These are phyloP conservation scores for Labrus mixtus DNA, from an alignment of 2,113 vertebrate species.

Conservation along the genomic window DNA sequence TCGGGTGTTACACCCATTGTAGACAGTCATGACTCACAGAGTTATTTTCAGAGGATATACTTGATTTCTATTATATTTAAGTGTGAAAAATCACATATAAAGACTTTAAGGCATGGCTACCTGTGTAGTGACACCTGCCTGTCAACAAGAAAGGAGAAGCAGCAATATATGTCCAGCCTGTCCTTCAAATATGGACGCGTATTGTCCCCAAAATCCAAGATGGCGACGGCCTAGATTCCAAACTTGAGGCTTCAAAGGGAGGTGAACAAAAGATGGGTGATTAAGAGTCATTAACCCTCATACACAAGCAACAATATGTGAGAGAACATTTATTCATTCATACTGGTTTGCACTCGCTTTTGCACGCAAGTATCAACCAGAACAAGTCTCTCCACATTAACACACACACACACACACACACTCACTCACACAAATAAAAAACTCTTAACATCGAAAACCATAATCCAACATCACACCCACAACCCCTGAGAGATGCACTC, in stretches of 20 bases:
- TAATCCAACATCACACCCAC: constrained; percentile 4
- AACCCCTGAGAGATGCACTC: constrained; percentile 7
- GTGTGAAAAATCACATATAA: no score
- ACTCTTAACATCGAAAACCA: constrained; percentile 3
- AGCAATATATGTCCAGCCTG: not conserved
- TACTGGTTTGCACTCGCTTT: not conserved
- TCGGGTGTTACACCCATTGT: no score
- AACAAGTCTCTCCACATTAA: constrained; percentile 14
- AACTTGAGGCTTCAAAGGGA: not conserved
- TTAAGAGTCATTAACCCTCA: not conserved
- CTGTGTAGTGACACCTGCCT: no score
- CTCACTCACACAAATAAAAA: not conserved
- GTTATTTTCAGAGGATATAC: no score
- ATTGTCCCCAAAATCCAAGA: not conserved
- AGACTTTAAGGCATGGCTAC: no score
- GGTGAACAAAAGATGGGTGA: not conserved
- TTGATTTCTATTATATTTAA: no score
- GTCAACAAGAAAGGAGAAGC: no score
- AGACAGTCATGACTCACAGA: no score
- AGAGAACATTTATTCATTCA: not conserved
- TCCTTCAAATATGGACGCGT: not conserved
- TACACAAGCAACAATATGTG: not conserved
- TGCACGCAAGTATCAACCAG: not conserved
- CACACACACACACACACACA: no score
- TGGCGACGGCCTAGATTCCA: no score